phyloP scores from a whole-genome alignment of 2,113 vertebrate species.

The Chaetodon trifascialis region DNA sequence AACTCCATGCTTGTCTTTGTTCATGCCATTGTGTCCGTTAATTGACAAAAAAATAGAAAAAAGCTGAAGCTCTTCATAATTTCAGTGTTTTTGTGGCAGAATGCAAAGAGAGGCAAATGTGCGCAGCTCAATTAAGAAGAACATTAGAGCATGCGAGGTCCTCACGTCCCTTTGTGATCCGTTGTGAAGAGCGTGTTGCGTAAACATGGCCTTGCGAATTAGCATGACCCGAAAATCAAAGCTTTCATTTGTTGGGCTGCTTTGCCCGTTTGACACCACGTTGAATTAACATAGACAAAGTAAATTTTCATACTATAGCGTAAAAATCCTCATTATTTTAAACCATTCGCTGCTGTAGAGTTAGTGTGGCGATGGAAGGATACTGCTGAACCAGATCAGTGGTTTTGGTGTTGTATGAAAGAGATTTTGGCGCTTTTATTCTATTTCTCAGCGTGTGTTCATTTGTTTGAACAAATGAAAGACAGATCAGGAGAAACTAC shows the following conservation, averaged over 20 bases:
- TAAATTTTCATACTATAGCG: not conserved
- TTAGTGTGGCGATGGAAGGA: not conserved
- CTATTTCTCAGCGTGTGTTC: not conserved
- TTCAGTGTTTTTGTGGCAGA: constrained; percentile 9
- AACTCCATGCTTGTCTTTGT: not conserved
- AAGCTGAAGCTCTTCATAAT: not conserved
- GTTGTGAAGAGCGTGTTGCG: constrained; percentile 10
- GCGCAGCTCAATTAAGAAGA: constrained; percentile 33
- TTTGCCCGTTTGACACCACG: not conserved
- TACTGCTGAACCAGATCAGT: not conserved
- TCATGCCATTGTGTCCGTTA: constrained; percentile 6
- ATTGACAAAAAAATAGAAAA: not conserved
- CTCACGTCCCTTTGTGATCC: constrained; percentile 2
- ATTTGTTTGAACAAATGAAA: not conserved
- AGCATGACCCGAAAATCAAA: not conserved
- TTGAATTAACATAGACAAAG: not conserved
- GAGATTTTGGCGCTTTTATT: not conserved
- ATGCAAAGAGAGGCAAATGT: constrained; percentile 16
- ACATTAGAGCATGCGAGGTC: constrained; percentile 15
- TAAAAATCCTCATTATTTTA: not conserved
- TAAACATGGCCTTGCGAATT: constrained; percentile 6
- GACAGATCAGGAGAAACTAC: not conserved
- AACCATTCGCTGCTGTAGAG: not conserved
- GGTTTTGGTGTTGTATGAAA: constrained; percentile 1
- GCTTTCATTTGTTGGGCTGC: not conserved